A percentile compares a stretch with the other conserved stretches of the same genome.
phyloP scores from a whole-genome alignment of 2,888 invertebrate species.

The Autographa gamma region DNA sequence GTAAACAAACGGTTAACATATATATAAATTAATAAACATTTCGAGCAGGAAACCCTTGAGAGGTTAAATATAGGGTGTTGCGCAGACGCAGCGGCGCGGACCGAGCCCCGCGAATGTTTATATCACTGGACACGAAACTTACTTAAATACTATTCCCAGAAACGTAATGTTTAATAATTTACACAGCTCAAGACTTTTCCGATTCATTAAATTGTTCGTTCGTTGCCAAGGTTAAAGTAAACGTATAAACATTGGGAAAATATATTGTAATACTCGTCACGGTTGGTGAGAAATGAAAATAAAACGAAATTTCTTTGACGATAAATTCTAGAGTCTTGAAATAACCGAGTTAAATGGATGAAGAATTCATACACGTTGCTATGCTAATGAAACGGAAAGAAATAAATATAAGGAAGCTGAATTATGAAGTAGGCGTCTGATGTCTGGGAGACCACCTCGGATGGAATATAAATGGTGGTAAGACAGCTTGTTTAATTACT shows the following conservation, averaged over 20 bases:
- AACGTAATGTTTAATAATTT: constrained; percentile 61
- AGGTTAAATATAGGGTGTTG: constrained; percentile 83
- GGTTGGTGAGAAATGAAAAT: constrained; percentile 35
- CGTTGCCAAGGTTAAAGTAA: constrained; percentile 63
- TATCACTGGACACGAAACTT: constrained; percentile 74
- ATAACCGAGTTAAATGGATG: constrained; percentile 34
- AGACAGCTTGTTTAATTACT: constrained; percentile 55
- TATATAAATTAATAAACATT: constrained; percentile 85
- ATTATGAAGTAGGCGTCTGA: constrained; percentile 32
- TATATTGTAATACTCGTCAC: constrained; percentile 40
- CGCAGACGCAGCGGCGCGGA: constrained; percentile 76
- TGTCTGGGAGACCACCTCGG: constrained; percentile 49
- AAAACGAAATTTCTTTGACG: constrained; percentile 39
- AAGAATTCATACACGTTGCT: constrained; percentile 31
- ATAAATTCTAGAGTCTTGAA: constrained; percentile 37
- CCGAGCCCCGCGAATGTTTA: constrained; percentile 76
- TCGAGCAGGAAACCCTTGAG: constrained; percentile 84
- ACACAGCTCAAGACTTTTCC: constrained; percentile 56
- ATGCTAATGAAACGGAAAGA: constrained; percentile 34
- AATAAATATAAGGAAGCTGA: constrained; percentile 28
- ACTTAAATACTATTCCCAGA: constrained; percentile 66
- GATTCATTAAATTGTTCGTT: constrained; percentile 59
- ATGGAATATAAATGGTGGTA: constrained; percentile 47
- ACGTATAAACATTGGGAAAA: constrained; percentile 41
- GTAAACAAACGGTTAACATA: constrained; percentile 83